Evolutionary conservation across 1,140 invertebrate genomes (phyloP).

Genomic region (Cylas formicarius): DNA sequence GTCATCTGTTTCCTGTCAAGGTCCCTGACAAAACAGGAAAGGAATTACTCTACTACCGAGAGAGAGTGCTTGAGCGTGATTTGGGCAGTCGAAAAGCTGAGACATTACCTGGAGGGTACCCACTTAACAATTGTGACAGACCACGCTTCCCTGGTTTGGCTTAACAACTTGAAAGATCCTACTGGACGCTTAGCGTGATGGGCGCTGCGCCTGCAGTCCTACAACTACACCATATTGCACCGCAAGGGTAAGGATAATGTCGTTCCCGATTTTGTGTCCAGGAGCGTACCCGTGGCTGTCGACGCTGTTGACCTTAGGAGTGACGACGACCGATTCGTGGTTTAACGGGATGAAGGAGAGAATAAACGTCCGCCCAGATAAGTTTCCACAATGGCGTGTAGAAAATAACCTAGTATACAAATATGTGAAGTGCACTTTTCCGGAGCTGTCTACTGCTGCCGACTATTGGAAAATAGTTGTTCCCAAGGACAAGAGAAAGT

Average conservation of each 20-base stretch:
- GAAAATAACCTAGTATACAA: conserved; percentile 17
- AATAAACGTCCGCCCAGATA: conserved; percentile 1
- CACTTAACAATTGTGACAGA: conserved; percentile 44
- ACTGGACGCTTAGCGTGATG: conserved; percentile 14
- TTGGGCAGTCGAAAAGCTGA: conserved; percentile 41
- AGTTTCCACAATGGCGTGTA: conserved; percentile 16
- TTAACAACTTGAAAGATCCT: conserved; percentile 13
- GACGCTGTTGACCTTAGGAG: conserved; percentile 1
- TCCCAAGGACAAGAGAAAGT: conserved; percentile 7
- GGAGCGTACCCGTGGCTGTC: conserved; percentile 1
- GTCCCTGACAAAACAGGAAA: conserved; percentile 25
- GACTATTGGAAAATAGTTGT: conserved; percentile 24
- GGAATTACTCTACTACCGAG: conserved; percentile 44
- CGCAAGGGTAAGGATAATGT: conserved; percentile 15
- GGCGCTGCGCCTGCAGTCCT: conserved; percentile 30
- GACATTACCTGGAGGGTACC: conserved; percentile 40
- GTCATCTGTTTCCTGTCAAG: conserved; percentile 28
- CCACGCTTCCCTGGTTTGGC: conserved; percentile 8
- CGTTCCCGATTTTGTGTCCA: conserved; percentile 11
- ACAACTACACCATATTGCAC: conserved; percentile 15
- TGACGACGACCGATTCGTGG: conserved; percentile 7
- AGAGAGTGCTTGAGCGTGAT: conserved; percentile 45
- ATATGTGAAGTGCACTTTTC: conserved; percentile 1
- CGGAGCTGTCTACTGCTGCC: conserved; percentile 1
- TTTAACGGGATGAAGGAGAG: conserved; percentile 8